A percentile compares a stretch with the other conserved stretches of the same genome.
These are phyloP conservation scores for Drosophila ustulata DNA, from an alignment of 2,888 invertebrate genomes.

Conservation along the genomic window DNA sequence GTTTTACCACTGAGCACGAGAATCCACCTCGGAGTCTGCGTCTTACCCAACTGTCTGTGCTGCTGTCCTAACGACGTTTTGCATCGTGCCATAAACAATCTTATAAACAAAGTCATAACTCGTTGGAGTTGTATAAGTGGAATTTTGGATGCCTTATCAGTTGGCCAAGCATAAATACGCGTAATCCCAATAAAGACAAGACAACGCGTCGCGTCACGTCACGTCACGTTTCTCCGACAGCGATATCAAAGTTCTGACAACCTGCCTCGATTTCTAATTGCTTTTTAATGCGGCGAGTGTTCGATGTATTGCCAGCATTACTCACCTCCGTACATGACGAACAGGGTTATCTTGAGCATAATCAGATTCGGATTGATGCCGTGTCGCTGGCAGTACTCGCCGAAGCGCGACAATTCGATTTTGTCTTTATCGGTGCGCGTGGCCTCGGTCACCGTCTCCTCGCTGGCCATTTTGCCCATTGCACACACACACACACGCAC, in stretches of 20 bases:
- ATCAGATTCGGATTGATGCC: constrained; percentile 91
- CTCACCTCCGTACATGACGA: constrained; percentile 93
- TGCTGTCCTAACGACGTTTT: constrained; percentile 9
- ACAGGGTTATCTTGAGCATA: constrained; percentile 92
- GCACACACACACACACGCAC: not conserved
- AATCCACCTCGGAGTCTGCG: not conserved
- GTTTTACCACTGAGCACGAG: not conserved
- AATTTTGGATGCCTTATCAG: constrained; percentile 18
- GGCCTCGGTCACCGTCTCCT: constrained; percentile 76
- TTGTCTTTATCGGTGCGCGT: constrained; percentile 76
- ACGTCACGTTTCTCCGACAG: constrained; percentile 14
- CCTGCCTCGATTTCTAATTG: constrained; percentile 47
- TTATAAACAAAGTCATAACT: constrained; percentile 21
- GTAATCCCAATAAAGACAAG: constrained; percentile 4
- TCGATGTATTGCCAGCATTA: constrained; percentile 31
- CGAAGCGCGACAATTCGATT: constrained; percentile 81
- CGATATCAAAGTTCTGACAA: constrained; percentile 23
- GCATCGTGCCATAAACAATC: constrained; percentile 3
- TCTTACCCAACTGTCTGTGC: not conserved
- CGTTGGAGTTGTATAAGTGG: constrained; percentile 1
- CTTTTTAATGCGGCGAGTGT: constrained; percentile 53
- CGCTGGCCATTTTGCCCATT: constrained; percentile 83
- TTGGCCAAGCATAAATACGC: constrained; percentile 7
- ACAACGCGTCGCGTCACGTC: not conserved
- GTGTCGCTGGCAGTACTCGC: constrained; percentile 85